Percentiles rank a stretch among this genome's conserved stretches.
Conservation (phyloP, 2,113 vertebrate species). For the Lagopus muta region DNA sequence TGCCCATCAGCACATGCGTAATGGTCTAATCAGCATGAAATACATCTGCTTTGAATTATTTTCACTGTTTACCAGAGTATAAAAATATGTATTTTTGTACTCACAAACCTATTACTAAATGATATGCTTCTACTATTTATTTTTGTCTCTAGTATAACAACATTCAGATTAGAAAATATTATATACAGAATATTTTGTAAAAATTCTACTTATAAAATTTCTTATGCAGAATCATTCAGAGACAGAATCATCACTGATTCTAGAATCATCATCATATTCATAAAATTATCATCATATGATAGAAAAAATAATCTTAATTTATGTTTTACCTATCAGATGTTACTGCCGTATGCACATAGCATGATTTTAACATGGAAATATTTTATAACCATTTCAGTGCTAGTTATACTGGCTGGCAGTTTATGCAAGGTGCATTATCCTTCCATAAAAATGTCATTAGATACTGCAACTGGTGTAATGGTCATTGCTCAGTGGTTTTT, state of each 20-base stretch:
- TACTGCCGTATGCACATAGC: background rate
- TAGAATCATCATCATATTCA: no score
- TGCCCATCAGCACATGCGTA: background rate
- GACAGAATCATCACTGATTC: background rate
- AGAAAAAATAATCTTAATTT: background rate
- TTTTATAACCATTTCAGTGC: background rate
- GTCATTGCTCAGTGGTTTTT: background rate
- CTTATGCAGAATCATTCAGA: background rate
- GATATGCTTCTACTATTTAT: fast-evolving
- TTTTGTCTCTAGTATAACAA: background rate
- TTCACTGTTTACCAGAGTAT: background rate
- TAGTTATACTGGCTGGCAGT: background rate
- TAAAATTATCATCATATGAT: no score
- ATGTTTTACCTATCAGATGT: background rate
- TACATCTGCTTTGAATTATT: background rate
- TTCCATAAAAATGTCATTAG: background rate
- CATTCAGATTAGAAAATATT: background rate
- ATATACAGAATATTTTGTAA: background rate
- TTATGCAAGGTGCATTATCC: background rate
- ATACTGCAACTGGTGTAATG: background rate
- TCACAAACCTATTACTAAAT: background rate
- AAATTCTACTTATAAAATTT: background rate
- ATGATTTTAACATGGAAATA: background rate
- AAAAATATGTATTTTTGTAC: background rate
- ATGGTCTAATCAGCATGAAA: background rate